Percentiles rank a stretch among this genome's conserved stretches.
phyloP scores from a whole-genome alignment of 2,113 vertebrate species.

The Sturnira hondurensis region DNA sequence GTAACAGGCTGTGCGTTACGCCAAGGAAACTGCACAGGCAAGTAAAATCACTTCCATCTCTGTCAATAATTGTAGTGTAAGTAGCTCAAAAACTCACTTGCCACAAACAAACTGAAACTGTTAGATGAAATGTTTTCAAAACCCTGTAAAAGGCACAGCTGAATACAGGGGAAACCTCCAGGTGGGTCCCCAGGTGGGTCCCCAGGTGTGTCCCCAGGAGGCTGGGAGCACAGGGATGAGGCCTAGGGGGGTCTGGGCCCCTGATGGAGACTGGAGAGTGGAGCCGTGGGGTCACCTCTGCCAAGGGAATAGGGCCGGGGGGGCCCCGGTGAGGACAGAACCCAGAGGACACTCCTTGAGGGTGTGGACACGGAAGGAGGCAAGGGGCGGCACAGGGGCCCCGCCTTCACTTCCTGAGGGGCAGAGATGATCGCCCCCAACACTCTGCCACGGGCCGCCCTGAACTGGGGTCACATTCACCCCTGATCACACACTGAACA shows the following conservation, averaged over 20 bases:
- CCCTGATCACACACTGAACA: no score
- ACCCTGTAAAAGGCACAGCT: background rate
- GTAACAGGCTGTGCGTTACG: no score
- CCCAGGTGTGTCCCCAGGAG: no score
- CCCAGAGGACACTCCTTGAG: rapidly evolving
- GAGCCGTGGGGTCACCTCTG: rapidly evolving
- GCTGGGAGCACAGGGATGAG: no score
- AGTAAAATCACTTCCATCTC: background rate
- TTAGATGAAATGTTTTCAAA: background rate
- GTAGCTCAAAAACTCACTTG: background rate
- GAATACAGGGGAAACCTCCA: rapidly evolving
- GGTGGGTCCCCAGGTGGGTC: no score
- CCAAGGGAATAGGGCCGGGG: rapidly evolving
- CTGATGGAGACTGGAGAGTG: rapidly evolving
- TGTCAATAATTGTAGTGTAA: background rate
- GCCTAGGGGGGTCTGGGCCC: rapidly evolving
- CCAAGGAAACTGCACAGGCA: background rate
- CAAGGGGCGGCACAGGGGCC: rapidly evolving
- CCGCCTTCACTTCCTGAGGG: background rate
- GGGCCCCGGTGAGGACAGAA: rapidly evolving
- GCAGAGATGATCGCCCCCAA: rapidly evolving
- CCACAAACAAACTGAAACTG: background rate
- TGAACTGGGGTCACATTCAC: background rate
- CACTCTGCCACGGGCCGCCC: background rate
- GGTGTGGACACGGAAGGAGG: rapidly evolving